Evolutionary conservation across 2,797 vertebrate species (phyloP).

Genomic region (Sus cebifrons): DNA sequence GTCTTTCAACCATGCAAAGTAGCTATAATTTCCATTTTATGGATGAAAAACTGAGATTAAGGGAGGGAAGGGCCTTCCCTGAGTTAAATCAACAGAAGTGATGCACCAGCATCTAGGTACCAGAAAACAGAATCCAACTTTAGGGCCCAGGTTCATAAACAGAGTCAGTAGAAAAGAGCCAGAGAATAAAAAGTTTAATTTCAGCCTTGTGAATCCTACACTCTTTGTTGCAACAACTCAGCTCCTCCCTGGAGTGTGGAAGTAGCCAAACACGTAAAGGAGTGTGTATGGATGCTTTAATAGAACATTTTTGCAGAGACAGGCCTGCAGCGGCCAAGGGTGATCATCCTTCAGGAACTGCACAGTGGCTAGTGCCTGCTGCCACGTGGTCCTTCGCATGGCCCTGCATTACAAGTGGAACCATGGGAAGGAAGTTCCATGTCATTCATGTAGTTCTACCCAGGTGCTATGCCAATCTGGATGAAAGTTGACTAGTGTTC

Average conservation of each 20-base stretch:
- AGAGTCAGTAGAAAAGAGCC: not conserved
- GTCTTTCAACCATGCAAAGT: not conserved
- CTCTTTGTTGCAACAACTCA: not conserved
- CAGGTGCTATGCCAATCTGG: not conserved
- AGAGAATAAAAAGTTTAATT: not conserved
- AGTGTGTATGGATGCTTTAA: not conserved
- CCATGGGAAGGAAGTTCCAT: not conserved
- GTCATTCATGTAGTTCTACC: not conserved
- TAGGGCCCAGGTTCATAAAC: not conserved
- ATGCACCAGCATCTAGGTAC: not conserved
- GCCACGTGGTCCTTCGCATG: accelerated
- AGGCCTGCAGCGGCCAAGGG: not conserved
- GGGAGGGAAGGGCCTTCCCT: not conserved
- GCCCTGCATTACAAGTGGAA: not conserved
- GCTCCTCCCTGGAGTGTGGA: not conserved
- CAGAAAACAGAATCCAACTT: not conserved
- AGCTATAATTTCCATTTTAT: not conserved
- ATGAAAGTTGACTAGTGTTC: not conserved
- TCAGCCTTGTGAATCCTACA: not conserved
- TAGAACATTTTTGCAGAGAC: not conserved
- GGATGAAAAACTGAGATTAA: slow-evolving; percentile 37
- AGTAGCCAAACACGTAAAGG: not conserved
- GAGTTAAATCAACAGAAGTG: not conserved
- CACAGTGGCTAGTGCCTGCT: accelerated
- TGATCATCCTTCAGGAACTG: not conserved